Conservation (phyloP, 2,888 invertebrate species). For the Parnassius mnemosyne region DNA sequence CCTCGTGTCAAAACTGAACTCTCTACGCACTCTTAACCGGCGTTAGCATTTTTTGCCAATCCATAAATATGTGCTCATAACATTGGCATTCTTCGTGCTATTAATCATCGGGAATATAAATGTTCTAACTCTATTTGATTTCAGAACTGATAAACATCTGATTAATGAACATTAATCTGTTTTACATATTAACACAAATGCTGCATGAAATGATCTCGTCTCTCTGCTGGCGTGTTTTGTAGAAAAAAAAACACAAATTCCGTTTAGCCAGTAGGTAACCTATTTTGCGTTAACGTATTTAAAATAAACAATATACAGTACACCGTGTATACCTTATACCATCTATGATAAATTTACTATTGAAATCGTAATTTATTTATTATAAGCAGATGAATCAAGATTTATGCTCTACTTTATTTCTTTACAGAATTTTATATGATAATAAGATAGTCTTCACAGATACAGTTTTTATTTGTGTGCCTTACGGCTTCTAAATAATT, state of each 20-base stretch:
- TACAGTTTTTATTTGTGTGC: too few relatives aligned
- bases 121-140: conserved; percentile 16
- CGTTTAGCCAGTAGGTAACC: conserved; percentile 9
- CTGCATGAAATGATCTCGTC: not conserved
- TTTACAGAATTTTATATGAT: too few relatives aligned
- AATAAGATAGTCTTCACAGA: too few relatives aligned
- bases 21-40: conserved; percentile 14
- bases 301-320: conserved; percentile 12
- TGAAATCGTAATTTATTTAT: not conserved
- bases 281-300: conserved; percentile 11
- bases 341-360: not conserved
- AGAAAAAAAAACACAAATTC: conserved; percentile 6
- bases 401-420: not conserved
- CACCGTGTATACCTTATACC: not conserved
- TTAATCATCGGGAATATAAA: conserved; percentile 14
- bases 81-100: conserved; percentile 20
- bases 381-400: not conserved
- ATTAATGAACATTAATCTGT: conserved; percentile 5
- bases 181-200: conserved; percentile 11
- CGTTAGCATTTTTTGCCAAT: conserved; percentile 12
- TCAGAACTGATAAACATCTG: conserved; percentile 17
- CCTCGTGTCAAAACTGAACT: conserved; percentile 30
- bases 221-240: conserved; percentile 20
- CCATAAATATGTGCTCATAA: conserved; percentile 20
- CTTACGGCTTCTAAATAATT: too few relatives aligned